These are phyloP conservation scores for Agonopterix heracliana DNA, from an alignment of 2,888 invertebrate genomes.

Conservation along the genomic window DNA sequence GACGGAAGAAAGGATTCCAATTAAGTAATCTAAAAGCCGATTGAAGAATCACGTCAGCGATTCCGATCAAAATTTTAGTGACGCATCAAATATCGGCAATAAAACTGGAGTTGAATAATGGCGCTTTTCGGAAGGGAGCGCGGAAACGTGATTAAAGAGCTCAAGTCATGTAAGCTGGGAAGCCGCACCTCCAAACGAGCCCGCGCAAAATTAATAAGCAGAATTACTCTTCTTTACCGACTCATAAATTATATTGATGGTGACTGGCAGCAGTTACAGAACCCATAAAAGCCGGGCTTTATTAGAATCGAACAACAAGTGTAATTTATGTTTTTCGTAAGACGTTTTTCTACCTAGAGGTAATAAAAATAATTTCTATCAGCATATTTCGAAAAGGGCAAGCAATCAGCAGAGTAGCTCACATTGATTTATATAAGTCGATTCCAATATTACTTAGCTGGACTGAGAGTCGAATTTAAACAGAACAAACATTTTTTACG, in stretches of 20 bases:
- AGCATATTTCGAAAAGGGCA: not conserved
- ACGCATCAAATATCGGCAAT: constrained; percentile 28
- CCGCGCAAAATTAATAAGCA: constrained; percentile 65
- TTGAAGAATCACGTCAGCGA: constrained; percentile 6
- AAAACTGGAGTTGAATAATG: constrained; percentile 30
- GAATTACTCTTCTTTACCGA: constrained; percentile 64
- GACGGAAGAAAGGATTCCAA: not conserved
- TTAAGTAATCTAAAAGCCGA: too few species aligned
- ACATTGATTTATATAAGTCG: constrained; percentile 8
- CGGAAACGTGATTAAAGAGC: constrained; percentile 43
- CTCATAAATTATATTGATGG: constrained; percentile 68
- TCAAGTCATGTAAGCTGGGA: constrained; percentile 51
- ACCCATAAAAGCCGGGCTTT: constrained; percentile 54
- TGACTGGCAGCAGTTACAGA: constrained; percentile 52
- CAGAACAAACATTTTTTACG: constrained; percentile 32
- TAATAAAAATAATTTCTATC: constrained; percentile 5
- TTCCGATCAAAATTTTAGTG: constrained; percentile 27
- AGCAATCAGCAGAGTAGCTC: not conserved
- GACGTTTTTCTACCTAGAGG: constrained; percentile 5
- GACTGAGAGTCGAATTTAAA: constrained; percentile 25
- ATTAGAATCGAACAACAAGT: constrained; percentile 53
- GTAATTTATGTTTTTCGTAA: constrained; percentile 27
- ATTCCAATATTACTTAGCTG: constrained; percentile 9
- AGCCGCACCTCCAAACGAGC: constrained; percentile 50
- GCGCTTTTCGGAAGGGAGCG: constrained; percentile 22